Conservation (phyloP, 2,888 invertebrate genomes). For the Drosophila incognita region DNA sequence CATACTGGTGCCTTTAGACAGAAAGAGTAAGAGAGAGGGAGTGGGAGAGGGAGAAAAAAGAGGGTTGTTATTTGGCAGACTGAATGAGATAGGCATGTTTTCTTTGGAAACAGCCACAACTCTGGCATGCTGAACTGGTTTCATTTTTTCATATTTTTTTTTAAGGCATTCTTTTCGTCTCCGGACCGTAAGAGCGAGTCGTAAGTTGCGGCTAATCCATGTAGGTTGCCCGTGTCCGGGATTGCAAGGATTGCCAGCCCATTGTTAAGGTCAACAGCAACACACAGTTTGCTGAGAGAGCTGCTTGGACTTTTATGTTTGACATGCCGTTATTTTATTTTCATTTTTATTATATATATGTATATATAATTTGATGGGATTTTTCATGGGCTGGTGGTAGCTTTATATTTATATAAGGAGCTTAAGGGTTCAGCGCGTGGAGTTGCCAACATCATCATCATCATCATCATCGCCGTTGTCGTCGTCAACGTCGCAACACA, state of each 20-base stretch:
- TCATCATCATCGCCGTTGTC: background rate
- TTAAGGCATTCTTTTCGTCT: slow-evolving; percentile 27
- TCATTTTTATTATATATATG: slow-evolving; percentile 19
- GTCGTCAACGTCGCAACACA: slow-evolving; percentile 33
- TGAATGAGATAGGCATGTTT: slow-evolving; percentile 13
- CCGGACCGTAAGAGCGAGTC: slow-evolving; percentile 26
- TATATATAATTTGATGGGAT: slow-evolving; percentile 52
- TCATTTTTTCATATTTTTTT: slow-evolving; percentile 31
- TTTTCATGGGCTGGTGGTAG: slow-evolving; percentile 44
- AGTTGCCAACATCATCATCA: background rate
- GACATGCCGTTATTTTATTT: slow-evolving; percentile 50
- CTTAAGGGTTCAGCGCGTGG: slow-evolving; percentile 34
- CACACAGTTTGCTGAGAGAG: slow-evolving; percentile 14
- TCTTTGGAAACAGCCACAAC: slow-evolving; percentile 15
- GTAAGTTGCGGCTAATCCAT: slow-evolving; percentile 65
- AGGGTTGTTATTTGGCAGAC: slow-evolving; percentile 17
- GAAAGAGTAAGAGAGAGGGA: background rate
- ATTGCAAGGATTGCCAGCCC: slow-evolving; percentile 35
- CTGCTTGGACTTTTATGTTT: slow-evolving; percentile 46
- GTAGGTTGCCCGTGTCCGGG: slow-evolving; percentile 31
- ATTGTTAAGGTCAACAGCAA: slow-evolving; percentile 67
- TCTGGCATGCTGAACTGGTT: slow-evolving; percentile 18
- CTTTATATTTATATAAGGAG: slow-evolving; percentile 60
- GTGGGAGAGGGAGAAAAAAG: background rate
- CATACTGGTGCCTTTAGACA: background rate